A percentile compares a stretch with the other conserved stretches of the same genome.
phyloP scores from a whole-genome alignment of 1,140 invertebrate species.

The Drosophila equinoxialis region DNA sequence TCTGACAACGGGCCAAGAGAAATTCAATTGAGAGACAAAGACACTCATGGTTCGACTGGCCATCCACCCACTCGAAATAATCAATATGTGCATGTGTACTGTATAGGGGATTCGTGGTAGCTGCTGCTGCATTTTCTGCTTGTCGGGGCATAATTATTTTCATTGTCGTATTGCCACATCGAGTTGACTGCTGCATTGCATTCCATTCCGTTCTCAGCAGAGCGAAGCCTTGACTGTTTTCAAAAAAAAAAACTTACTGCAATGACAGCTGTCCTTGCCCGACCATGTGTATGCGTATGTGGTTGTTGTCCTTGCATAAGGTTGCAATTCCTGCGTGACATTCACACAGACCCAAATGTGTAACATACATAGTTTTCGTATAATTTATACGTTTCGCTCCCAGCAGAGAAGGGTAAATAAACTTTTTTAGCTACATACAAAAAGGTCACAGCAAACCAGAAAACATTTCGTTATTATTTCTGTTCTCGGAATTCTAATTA shows the following conservation, averaged over 20 bases:
- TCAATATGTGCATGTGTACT: conserved; percentile 40
- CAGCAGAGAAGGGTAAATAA: neutral
- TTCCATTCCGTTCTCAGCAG: neutral
- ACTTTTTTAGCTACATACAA: neutral
- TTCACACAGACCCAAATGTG: neutral
- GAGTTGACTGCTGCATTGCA: conserved; percentile 29
- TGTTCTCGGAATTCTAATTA: neutral
- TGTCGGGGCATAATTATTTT: conserved; percentile 59
- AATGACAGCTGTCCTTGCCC: conserved; percentile 12
- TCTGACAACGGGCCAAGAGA: conserved; percentile 30
- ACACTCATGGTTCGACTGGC: neutral
- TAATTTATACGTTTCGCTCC: neutral
- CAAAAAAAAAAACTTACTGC: conserved; percentile 2
- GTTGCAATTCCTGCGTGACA: conserved; percentile 19
- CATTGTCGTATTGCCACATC: conserved; percentile 37
- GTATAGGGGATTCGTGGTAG: neutral
- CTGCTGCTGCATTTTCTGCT: conserved; percentile 51
- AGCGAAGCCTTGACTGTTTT: conserved; percentile 17
- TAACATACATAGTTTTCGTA: neutral
- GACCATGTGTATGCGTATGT: neutral
- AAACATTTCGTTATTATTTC: neutral
- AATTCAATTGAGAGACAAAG: neutral
- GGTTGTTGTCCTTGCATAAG: conserved; percentile 17
- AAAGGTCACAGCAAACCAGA: neutral
- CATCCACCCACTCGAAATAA: conserved; percentile 40